phyloP scores from a whole-genome alignment of 2,888 invertebrate genomes.

The Ophonus ardosiacus region DNA sequence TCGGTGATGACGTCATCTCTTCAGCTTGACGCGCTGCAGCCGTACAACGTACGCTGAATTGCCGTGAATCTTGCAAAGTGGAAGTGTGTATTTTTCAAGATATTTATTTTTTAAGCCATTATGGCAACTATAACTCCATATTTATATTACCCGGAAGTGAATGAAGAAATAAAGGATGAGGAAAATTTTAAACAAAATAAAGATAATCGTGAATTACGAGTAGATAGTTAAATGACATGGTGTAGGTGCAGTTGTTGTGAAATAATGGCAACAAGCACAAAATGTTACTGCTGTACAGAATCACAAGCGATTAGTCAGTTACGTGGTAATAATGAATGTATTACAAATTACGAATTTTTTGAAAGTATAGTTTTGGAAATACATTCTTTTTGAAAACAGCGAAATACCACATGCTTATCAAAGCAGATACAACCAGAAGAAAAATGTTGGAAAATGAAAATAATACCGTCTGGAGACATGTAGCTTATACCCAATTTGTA shows the following conservation, averaged over 20 bases:
- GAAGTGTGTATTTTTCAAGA: too few species aligned
- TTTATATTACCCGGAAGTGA: too few species aligned
- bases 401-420: background rate
- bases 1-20: background rate
- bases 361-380: background rate
- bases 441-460: background rate
- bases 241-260: background rate
- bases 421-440: background rate
- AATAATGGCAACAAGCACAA: background rate
- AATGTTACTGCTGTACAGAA: slow-evolving; percentile 7
- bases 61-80: too few species aligned
- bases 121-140: too few species aligned
- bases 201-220: background rate
- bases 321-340: background rate
- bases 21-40: background rate
- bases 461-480: too few species aligned
- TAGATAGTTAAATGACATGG: background rate
- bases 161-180: background rate
- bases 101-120: too few species aligned
- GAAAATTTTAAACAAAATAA: background rate
- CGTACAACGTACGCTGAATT: too few species aligned
- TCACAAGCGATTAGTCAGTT: background rate
- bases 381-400: background rate
- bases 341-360: background rate
- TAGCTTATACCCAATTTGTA: too few species aligned